These are phyloP conservation scores for Nesoenas mayeri DNA, from an alignment of 2,113 vertebrate genomes.

Conservation along the genomic window DNA sequence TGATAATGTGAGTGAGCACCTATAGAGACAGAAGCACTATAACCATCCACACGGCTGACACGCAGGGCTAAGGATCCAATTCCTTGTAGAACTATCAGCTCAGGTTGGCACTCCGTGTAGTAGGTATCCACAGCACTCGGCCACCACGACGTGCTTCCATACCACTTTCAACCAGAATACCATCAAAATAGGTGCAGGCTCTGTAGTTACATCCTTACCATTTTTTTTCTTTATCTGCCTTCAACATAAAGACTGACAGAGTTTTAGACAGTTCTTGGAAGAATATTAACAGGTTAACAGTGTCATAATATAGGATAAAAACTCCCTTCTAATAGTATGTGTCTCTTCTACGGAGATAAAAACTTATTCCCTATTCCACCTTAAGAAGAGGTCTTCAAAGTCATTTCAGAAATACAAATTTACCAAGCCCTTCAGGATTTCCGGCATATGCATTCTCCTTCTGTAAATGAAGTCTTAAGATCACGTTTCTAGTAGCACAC, in stretches of 20 bases:
- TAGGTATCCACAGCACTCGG: not conserved
- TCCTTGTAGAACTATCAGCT: not conserved
- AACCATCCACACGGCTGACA: not conserved
- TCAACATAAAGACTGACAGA: not conserved
- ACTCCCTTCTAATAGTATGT: not conserved
- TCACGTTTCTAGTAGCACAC: not conserved
- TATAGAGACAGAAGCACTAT: not conserved
- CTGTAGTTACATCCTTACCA: not conserved
- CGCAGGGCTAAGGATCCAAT: not conserved
- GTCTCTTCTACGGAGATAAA: not conserved
- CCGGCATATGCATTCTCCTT: not conserved
- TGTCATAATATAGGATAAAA: not conserved
- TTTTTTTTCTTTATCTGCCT: not conserved
- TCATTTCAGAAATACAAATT: not conserved
- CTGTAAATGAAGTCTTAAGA: not conserved
- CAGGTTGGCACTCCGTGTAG: not conserved
- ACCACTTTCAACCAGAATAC: not conserved
- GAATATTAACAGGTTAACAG: not conserved
- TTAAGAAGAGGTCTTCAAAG: not conserved
- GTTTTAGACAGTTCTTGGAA: not conserved
- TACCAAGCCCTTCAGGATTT: not conserved
- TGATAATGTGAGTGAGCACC: not conserved
- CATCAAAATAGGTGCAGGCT: not conserved
- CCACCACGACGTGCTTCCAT: not conserved
- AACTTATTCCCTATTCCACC: not conserved